Evolutionary conservation across 2,113 vertebrate genomes (phyloP).

Genomic region (Petaurus breviceps): DNA sequence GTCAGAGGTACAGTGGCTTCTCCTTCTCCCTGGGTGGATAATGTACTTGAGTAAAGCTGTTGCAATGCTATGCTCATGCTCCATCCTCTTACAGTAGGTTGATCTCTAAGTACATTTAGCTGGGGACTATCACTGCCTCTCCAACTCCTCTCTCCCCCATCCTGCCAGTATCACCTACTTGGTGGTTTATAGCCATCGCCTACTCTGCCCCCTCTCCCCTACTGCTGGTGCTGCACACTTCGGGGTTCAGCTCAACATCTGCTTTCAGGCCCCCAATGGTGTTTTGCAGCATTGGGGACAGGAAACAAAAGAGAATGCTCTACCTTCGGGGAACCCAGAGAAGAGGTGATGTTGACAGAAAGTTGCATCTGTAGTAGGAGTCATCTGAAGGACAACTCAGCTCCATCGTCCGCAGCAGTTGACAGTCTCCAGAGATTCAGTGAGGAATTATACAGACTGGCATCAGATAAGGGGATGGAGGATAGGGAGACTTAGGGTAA

Average conservation of each 20-base stretch:
- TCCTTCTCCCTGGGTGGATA: background rate
- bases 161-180: background rate
- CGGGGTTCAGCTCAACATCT: background rate
- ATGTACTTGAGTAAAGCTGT: background rate
- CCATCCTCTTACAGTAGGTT: background rate
- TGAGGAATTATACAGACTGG: conserved; percentile 7
- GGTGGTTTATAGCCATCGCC: background rate
- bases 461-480: conserved; percentile 18
- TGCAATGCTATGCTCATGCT: no score
- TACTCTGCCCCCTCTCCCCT: background rate
- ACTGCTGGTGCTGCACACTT: background rate
- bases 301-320: background rate
- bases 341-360: background rate
- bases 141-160: background rate
- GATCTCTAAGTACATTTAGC: background rate
- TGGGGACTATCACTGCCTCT: background rate
- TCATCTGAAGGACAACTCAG: conserved; percentile 27
- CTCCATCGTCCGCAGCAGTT: background rate
- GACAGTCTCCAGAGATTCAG: background rate
- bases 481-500: background rate
- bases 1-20: background rate
- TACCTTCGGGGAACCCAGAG: background rate
- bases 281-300: background rate
- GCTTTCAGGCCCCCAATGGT: background rate
- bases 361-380: background rate